phyloP scores from a whole-genome alignment of 2,113 vertebrate species.

The Mus musculus region DNA sequence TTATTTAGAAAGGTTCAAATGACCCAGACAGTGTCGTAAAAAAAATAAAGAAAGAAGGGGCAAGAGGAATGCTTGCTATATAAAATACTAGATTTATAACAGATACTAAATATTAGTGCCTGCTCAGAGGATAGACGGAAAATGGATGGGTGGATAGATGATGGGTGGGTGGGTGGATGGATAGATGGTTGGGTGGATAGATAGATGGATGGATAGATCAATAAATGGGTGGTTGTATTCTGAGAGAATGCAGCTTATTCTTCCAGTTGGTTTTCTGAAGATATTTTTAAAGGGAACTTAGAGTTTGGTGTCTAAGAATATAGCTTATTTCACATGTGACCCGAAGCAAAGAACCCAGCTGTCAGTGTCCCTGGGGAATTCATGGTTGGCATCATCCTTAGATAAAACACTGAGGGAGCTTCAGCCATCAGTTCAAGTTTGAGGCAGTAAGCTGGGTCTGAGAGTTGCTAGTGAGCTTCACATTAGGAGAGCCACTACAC shows the following conservation, averaged over 20 bases:
- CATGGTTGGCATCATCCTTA: not conserved
- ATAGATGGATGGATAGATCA: not conserved
- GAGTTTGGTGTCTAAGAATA: not conserved
- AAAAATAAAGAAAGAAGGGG: not conserved
- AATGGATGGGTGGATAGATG: not conserved
- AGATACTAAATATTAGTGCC: not conserved
- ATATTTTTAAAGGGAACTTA: not conserved
- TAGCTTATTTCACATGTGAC: conserved; percentile 26
- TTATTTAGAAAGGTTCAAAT: not conserved
- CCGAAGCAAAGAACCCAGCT: not conserved
- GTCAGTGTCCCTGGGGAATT: not conserved
- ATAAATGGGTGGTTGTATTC: not conserved
- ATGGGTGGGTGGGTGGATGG: not conserved
- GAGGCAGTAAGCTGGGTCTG: not conserved
- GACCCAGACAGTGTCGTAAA: not conserved
- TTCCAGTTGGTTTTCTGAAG: conserved; percentile 18
- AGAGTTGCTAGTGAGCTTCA: not conserved
- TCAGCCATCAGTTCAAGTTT: not conserved
- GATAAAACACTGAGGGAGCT: not conserved
- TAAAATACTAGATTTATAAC: not conserved
- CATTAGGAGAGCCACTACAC: too few species aligned
- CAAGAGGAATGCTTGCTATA: not conserved
- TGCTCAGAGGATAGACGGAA: not conserved
- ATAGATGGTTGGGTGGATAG: not conserved
- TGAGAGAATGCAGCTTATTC: not conserved